Evolutionary conservation across 2,797 vertebrate species (phyloP).

Genomic region (Neosalanx taihuensis): DNA sequence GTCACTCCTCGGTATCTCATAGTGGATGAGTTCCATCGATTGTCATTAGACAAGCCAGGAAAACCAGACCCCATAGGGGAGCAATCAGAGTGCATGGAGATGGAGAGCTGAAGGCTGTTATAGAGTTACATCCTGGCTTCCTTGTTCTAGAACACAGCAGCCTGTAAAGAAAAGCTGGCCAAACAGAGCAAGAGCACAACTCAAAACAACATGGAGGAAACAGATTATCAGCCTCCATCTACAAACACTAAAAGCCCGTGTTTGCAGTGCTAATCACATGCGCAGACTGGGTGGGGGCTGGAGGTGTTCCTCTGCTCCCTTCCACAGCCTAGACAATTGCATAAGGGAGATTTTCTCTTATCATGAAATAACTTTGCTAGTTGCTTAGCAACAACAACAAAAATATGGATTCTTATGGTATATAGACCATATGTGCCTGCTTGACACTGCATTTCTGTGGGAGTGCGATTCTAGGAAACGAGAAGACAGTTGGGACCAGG

Average conservation of each 20-base stretch:
- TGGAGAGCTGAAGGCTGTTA: neutral
- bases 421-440: constrained; percentile 46
- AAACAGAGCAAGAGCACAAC: constrained; percentile 30
- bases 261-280: constrained; percentile 61
- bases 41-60: constrained; percentile 28
- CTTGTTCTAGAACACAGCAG: neutral
- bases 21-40: constrained; percentile 47
- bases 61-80: constrained; percentile 27
- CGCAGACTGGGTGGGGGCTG: constrained; percentile 40
- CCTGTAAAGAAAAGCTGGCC: neutral
- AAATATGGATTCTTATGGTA: constrained; percentile 63
- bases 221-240: constrained; percentile 54
- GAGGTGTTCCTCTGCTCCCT: constrained; percentile 5
- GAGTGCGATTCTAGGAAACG: constrained; percentile 47
- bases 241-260: constrained; percentile 46
- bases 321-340: constrained; percentile 64
- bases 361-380: constrained; percentile 71
- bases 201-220: constrained; percentile 40
- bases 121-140: neutral
- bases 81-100: constrained; percentile 6
- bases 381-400: constrained; percentile 74
- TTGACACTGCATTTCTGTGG: constrained; percentile 68
- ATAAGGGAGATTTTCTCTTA: constrained; percentile 66
- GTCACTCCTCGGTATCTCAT: constrained; percentile 51
- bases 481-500: constrained; percentile 25